Base-by-base conservation (phyloP, 2,888 invertebrate species). In the Biston stratarius region DNA sequence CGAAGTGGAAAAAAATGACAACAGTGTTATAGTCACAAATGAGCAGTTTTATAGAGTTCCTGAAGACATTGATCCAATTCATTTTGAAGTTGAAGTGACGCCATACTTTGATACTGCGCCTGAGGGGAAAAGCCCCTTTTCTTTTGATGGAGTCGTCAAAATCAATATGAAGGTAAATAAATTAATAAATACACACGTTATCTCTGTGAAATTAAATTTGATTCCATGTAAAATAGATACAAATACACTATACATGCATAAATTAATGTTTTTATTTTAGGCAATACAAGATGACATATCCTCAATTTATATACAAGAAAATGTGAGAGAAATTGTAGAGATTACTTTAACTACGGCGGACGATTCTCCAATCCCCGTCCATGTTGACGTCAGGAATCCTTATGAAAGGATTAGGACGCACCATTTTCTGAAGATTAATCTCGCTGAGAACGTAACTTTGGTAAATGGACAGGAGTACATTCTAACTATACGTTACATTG, bases 41-140 rank as follows among this genome's bases (percentile, higher is more conserved):
- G 80, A 77, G 6, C 75, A 78, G 0, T 69, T 73, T 6, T 92
- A 88, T 71, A 87, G 94, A 10, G 59, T 93, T 0, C 90, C 92
- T 5, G 91, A 91, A 80, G 87, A 87, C 24, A 80, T 96, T 1
- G 82, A 86, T 24, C 96, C 96, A 0, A 82, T 81, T 2, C 86
- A 87, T 45, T 96, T 95, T 73, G 87, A 93, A 7, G 83, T 96
- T 0, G 88, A 92, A 68, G 81, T 96, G 14, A 90, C 87, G 0
- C 95, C 95, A 0, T 92, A 94, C 70, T 91, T 95, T 24, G 85
- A 90, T 68, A 85, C 81, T 12, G 84, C 83, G 9, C 75, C 75
- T 47, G 77, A 55, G 7, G 71, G 75, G 10, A 87, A 84, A 24
- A 83, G 81, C 36, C 82, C 83, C 0, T 95, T 94, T 73, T 88